Conservation (phyloP, 2,888 invertebrate genomes). For the Trachelus troglodyta region DNA sequence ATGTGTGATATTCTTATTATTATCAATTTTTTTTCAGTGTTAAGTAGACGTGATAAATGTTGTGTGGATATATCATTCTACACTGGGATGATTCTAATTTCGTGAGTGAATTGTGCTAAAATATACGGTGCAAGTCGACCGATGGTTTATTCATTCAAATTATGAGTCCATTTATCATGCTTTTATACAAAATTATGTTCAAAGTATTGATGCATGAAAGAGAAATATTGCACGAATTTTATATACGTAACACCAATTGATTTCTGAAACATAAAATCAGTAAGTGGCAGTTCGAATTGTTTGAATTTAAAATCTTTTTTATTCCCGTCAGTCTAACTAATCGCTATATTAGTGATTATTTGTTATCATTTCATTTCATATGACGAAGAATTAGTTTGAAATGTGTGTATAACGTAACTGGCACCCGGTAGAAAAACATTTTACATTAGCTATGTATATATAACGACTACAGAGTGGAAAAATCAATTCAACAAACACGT, state of each 20-base stretch:
- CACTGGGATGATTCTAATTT: neutral
- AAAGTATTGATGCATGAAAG: neutral
- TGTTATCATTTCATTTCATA: too few relatives aligned
- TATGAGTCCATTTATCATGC: neutral
- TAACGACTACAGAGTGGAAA: too few relatives aligned
- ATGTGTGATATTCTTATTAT: neutral
- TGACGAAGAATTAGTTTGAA: too few relatives aligned
- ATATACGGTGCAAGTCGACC: neutral
- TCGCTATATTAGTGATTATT: neutral
- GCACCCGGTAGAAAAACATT: too few relatives aligned
- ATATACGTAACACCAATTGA: neutral
- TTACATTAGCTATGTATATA: too few relatives aligned
- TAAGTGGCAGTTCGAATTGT: neutral
- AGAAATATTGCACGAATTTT: neutral
- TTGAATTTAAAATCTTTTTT: too few relatives aligned
- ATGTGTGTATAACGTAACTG: too few relatives aligned
- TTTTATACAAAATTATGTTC: neutral
- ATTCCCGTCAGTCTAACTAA: neutral
- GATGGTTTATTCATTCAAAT: neutral
- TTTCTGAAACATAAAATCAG: neutral
- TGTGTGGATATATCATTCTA: neutral
- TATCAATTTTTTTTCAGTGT: neutral
- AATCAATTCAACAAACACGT: too few relatives aligned
- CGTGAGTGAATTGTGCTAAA: neutral
- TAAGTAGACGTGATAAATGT: neutral